Evolutionary conservation across 2,113 vertebrate genomes (phyloP).

Genomic region (Sinocyclocheilus maitianheensis): DNA sequence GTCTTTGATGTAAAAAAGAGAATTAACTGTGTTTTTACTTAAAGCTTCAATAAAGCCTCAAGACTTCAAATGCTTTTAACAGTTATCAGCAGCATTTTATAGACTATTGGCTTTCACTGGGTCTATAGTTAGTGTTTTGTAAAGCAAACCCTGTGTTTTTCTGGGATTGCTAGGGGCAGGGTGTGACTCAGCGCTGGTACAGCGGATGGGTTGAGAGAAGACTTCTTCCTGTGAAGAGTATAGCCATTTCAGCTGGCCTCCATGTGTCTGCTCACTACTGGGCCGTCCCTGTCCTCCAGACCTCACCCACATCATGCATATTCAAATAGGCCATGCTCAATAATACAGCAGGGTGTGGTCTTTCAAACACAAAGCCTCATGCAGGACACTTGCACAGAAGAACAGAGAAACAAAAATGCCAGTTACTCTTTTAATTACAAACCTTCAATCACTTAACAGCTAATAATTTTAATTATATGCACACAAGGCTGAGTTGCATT

Average conservation of each 20-base stretch:
- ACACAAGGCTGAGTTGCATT: neutral
- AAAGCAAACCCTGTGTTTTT: conserved; percentile 8
- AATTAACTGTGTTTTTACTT: neutral
- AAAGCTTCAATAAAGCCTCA: neutral
- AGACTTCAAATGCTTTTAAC: neutral
- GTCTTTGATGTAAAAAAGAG: too few species aligned
- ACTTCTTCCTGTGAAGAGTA: neutral
- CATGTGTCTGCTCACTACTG: conserved; percentile 8
- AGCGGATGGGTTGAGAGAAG: conserved; percentile 28
- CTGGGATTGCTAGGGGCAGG: conserved; percentile 11
- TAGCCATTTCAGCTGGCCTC: conserved; percentile 15
- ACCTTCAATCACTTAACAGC: neutral
- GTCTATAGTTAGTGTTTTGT: neutral
- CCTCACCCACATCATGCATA: conserved; percentile 30
- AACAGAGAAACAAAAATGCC: neutral
- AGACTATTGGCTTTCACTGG: neutral
- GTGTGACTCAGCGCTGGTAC: neutral
- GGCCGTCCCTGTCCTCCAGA: neutral
- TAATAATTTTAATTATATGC: neutral
- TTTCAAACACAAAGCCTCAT: conserved; percentile 26
- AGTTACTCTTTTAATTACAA: neutral
- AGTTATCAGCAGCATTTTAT: neutral
- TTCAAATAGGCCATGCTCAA: neutral
- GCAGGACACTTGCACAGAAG: neutral
- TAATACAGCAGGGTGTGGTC: conserved; percentile 38